Conservation (phyloP, 1,140 invertebrate species). For the Caerostris extrusa region DNA sequence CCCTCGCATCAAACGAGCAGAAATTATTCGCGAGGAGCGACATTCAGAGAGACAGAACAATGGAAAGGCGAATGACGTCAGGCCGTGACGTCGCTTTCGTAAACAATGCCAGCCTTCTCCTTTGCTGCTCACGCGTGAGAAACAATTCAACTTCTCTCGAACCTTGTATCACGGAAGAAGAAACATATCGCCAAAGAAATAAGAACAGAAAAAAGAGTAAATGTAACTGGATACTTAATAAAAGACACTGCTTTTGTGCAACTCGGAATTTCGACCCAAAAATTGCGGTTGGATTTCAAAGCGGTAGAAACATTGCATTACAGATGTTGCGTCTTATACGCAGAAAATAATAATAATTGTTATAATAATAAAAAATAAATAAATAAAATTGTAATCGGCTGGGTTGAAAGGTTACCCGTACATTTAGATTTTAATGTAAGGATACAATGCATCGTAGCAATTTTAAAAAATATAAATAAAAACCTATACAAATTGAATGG, state of each 20-base stretch:
- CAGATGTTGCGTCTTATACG: too few relatives aligned
- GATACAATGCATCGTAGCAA: too few relatives aligned
- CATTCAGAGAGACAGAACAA: not conserved
- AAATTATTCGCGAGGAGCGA: slow-evolving; percentile 1
- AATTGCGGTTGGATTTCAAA: too few relatives aligned
- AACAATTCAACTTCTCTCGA: slow-evolving; percentile 22
- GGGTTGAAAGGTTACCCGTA: too few relatives aligned
- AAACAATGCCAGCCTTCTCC: not conserved
- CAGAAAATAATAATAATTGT: too few relatives aligned
- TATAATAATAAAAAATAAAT: too few relatives aligned
- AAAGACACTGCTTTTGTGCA: not conserved
- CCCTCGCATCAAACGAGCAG: not conserved
- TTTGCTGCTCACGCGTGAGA: not conserved
- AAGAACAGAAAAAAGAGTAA: slow-evolving; percentile 1
- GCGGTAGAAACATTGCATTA: too few relatives aligned
- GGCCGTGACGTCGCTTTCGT: slow-evolving; percentile 11
- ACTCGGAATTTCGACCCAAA: not conserved
- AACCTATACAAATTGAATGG: too few relatives aligned
- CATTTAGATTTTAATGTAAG: too few relatives aligned
- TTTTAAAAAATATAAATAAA: too few relatives aligned
- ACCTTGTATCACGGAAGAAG: not conserved
- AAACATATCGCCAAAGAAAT: not conserved
- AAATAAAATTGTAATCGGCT: too few relatives aligned
- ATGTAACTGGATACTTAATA: not conserved
- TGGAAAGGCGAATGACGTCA: not conserved